Evolutionary conservation across 2,888 invertebrate genomes (phyloP), one percentile per base, ranked within the genome.

Genomic region (Archaeoteleia sp.): DNA sequence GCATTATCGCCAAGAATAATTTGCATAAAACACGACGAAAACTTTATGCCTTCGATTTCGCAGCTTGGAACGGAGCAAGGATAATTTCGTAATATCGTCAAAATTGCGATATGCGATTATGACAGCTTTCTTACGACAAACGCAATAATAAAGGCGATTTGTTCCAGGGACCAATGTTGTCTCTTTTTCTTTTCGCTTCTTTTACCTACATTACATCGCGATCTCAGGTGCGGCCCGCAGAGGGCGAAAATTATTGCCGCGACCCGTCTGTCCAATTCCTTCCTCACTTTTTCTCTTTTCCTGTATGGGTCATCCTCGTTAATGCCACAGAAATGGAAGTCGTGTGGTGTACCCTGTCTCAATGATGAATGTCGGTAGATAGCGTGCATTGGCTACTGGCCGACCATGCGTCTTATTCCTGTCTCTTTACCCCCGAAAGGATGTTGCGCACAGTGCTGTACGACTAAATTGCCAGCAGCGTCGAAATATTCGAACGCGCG

Each of bases 351-450:
- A 78, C 72, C 20, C 79, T 80, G 81, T 79, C 80, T 58, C 70
- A 76, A 74, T 80, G 81, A 81, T 82, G 78, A 79, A 82, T 80
- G 82, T 72, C 60, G 67, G 46, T 62, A 80, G 81, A 82, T 82
- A 81, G 71, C 70, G 62, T 70, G 74, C 73, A 71, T 70, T 70
- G 74, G 74, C 77, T 79, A 78, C 78, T 71, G 73, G 68, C 69
- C 71, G 68, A 73, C 78, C 73, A 78, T 78, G 76, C 73, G 77
- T 81, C 81, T 81, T 78, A 78, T 73, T 81, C 72, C 76, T 75
- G 78, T 74, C 78, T 75, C 77, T 73, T 78, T 77, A 72, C 72
- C 46, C 68, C 69, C 61, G 54, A 51, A 53, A 62, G 61, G 49
- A 57, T 46, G 48, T 54, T 54, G 54, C 35, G 40, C 25, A 53